Evolutionary conservation across 2,888 invertebrate species (phyloP).

Genomic region (Phyto melanocephala): DNA sequence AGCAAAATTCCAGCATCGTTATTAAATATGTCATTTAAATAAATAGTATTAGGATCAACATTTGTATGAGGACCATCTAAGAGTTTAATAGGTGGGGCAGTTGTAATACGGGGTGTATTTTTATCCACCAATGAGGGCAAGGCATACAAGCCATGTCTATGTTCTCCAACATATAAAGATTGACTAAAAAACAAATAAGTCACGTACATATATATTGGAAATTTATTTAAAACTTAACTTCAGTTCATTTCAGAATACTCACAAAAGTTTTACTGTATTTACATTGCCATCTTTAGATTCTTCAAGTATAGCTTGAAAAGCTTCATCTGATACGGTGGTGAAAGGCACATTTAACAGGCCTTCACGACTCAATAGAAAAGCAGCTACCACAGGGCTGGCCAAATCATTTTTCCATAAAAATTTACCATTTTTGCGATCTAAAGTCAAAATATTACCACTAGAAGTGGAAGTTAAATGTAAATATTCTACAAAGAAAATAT

Average conservation of each 20-base stretch:
- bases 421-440: constrained; percentile 88
- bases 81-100: constrained; percentile 85
- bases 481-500: constrained; percentile 81
- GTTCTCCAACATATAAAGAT: constrained; percentile 95
- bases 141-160: constrained; percentile 91
- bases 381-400: constrained; percentile 93
- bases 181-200: constrained; percentile 81
- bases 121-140: constrained; percentile 95
- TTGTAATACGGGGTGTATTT: constrained; percentile 89
- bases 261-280: constrained; percentile 83
- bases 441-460: constrained; percentile 90
- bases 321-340: constrained; percentile 92
- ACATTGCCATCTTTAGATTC: constrained; percentile 82
- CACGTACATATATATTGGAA: no score
- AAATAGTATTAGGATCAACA: constrained; percentile 78
- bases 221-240: no score
- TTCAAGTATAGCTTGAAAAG: constrained; percentile 85
- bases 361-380: constrained; percentile 88
- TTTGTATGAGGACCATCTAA: constrained; percentile 85
- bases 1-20: constrained; percentile 76
- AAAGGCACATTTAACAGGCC: constrained; percentile 92
- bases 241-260: constrained; percentile 70
- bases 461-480: constrained; percentile 95
- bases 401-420: constrained; percentile 93
- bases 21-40: constrained; percentile 79